Evolutionary conservation across 2,797 vertebrate species (phyloP).

Genomic region (Dipus sagitta): DNA sequence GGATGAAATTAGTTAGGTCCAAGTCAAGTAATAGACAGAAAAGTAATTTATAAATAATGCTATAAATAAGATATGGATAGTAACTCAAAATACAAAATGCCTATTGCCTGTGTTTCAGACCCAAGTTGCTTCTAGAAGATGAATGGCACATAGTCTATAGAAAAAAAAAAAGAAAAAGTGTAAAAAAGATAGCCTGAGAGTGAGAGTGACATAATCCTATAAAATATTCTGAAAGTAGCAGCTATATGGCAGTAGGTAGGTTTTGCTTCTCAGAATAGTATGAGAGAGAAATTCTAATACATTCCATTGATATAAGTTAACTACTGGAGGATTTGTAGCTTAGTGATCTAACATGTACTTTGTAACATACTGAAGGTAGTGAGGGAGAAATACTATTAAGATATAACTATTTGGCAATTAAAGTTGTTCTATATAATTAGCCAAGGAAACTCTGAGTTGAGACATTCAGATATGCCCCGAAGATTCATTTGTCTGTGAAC

Average conservation of each 20-base stretch:
- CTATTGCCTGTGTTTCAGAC: neutral
- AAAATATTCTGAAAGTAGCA: neutral
- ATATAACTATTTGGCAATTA: neutral
- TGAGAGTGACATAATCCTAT: neutral
- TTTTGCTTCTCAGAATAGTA: conserved; percentile 2
- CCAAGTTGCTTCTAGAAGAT: neutral
- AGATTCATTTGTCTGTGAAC: neutral
- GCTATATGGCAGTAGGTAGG: neutral
- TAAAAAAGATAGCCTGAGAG: neutral
- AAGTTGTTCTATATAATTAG: conserved; percentile 33
- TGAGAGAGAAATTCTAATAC: neutral
- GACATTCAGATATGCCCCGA: neutral
- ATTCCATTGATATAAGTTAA: conserved; percentile 22
- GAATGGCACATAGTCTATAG: neutral
- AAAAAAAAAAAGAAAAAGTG: neutral
- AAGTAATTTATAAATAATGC: conserved; percentile 2
- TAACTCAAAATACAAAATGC: neutral
- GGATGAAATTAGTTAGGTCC: neutral
- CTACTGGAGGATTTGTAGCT: neutral
- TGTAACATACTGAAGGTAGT: neutral
- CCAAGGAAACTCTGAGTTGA: neutral
- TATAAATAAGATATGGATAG: conserved; percentile 1
- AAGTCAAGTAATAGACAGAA: neutral
- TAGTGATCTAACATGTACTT: neutral
- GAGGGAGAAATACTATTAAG: conserved; percentile 2